Evolutionary conservation across 2,113 vertebrate species (phyloP).

Genomic region (Nycticryphes semicollaris): DNA sequence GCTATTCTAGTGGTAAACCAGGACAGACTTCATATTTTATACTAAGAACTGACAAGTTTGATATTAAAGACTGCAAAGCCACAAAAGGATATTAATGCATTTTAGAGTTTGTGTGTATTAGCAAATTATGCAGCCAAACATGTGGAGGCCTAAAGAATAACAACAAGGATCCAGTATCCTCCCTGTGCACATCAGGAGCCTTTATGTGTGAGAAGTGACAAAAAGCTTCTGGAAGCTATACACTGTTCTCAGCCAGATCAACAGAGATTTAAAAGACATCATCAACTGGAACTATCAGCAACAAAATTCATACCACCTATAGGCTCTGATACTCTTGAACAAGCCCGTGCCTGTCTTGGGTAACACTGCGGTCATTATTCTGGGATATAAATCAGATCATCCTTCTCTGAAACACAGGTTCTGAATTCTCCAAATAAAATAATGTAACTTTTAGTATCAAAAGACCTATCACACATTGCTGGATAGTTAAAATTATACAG

Average conservation of each 20-base stretch:
- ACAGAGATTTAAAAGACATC: not conserved
- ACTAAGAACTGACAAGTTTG: not conserved
- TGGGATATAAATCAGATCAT: not conserved
- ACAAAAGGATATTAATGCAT: not conserved
- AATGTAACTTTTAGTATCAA: not conserved
- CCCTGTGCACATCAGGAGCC: not conserved
- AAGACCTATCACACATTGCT: not conserved
- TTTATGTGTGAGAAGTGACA: not conserved
- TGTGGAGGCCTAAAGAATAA: not conserved
- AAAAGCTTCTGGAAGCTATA: not conserved
- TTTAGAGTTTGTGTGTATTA: not conserved
- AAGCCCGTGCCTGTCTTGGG: not conserved
- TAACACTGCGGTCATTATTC: not conserved
- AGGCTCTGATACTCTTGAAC: not conserved
- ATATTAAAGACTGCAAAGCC: not conserved
- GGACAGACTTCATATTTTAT: not conserved
- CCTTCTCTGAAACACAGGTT: not conserved
- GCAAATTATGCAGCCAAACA: not conserved
- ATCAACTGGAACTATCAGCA: not conserved
- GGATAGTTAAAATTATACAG: not conserved
- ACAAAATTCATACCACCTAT: not conserved
- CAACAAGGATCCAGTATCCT: not conserved
- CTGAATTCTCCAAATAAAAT: not conserved
- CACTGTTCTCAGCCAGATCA: not conserved
- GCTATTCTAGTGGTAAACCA: not conserved